Evolutionary conservation across 2,888 invertebrate species (phyloP), one percentile per base, ranked within the genome.

Genomic region (Pinctada fucata): DNA sequence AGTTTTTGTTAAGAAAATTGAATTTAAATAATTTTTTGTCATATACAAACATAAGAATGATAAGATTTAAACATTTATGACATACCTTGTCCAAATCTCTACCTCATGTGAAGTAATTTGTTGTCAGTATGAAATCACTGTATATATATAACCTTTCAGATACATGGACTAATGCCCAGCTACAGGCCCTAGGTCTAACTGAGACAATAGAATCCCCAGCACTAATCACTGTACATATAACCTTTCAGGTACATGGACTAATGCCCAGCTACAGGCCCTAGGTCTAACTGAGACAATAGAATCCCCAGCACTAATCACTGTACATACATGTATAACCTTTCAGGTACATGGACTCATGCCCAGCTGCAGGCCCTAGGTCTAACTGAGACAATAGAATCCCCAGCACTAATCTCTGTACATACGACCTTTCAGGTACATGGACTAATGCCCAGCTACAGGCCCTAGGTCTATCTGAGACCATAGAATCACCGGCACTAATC

Each of bases 231-330:
- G 86, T 31, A 31, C 31, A 31, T 31, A 31, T 31, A 31, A 31
- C 31, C 31, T 52, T 69, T 48, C 16, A 86, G 85, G 84, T 13
- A 84, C 80, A 69, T 88, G 85, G 88, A 86, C 84, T n/a, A 84
- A 86, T 76, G 86, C 86, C 10, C 83, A 86, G 58, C 76, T 90
- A 67, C 69, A 84, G 3, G 76, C 79, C 4, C 76, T 84, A 49
- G 89, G 89, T 5, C 80, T 90, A 49, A 87, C 86, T 31, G 89
- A 88, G 72, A 81, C 87, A 10, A 76, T 83, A 6, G 87, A 87
- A 72, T 75, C 81, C 13, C 84, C 85, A 13, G 84, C 84, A 8
- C 77, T 84, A 68, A 81, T 87, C 13, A 86, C 86, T 51, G 86
- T 31, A 31, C 31, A 31, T 31, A 31, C n/a, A n/a, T n/a, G n/a